Conservation (phyloP, 2,888 invertebrate species). For the Scotopteryx bipunctaria region DNA sequence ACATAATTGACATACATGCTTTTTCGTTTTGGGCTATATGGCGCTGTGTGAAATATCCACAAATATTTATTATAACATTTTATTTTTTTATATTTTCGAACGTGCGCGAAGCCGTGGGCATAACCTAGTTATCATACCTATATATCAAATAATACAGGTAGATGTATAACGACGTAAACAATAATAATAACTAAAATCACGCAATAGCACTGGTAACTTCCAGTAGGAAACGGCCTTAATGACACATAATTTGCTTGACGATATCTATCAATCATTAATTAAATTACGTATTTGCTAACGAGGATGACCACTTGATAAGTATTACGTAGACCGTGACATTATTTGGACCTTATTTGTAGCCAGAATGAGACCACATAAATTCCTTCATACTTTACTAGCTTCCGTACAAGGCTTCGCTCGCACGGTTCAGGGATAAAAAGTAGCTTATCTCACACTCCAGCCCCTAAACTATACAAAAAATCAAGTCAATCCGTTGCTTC, state of each 20-base stretch:
- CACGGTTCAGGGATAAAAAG: too few relatives aligned
- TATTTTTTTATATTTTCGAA: too few relatives aligned
- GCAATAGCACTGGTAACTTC: slow-evolving; percentile 41
- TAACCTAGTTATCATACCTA: too few relatives aligned
- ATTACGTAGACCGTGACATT: not conserved
- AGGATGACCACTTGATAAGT: slow-evolving; percentile 10
- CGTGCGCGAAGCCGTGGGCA: too few relatives aligned
- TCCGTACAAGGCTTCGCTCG: too few relatives aligned
- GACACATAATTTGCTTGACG: slow-evolving; percentile 39
- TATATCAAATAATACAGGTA: too few relatives aligned
- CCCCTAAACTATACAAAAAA: too few relatives aligned
- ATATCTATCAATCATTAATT: slow-evolving; percentile 38
- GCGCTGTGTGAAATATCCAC: not conserved
- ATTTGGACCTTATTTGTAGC: not conserved
- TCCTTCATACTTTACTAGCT: not conserved
- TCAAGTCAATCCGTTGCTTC: too few relatives aligned
- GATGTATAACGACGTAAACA: not conserved
- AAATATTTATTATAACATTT: not conserved
- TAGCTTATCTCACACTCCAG: too few relatives aligned
- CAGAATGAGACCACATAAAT: not conserved
- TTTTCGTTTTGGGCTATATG: slow-evolving; percentile 1
- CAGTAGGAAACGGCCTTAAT: slow-evolving; percentile 48
- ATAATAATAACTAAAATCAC: slow-evolving; percentile 27
- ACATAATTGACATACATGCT: too few relatives aligned
- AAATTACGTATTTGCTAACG: slow-evolving; percentile 32